These are phyloP conservation scores for Euleptes europaea DNA, from an alignment of 2,113 vertebrate genomes.

Conservation along the genomic window DNA sequence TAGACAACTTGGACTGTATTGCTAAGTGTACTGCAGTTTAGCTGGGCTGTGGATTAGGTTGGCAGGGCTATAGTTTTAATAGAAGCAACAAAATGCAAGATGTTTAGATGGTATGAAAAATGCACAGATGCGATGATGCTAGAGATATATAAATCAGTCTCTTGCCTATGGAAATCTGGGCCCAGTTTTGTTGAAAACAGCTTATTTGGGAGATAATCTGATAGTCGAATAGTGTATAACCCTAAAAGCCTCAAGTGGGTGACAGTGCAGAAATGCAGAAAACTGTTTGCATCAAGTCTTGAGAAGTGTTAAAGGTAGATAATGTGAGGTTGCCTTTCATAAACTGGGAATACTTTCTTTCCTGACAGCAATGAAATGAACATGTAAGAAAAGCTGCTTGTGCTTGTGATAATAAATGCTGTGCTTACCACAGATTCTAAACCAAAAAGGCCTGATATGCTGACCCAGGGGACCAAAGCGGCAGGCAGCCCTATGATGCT, in stretches of 20 bases:
- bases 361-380: constrained; percentile 52
- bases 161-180: neutral
- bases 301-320: constrained; percentile 32
- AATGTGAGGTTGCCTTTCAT: constrained; percentile 43
- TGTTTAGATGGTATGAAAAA: too few relatives aligned
- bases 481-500: constrained; percentile 44
- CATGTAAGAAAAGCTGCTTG: constrained; percentile 58
- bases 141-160: neutral
- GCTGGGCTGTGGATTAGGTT: neutral
- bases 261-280: constrained; percentile 28
- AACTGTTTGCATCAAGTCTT: constrained; percentile 30
- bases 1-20: too few relatives aligned
- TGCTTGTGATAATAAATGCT: constrained; percentile 45
- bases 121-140: too few relatives aligned
- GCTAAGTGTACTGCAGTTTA: too few relatives aligned
- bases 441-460: constrained; percentile 29
- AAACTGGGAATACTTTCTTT: constrained; percentile 51
- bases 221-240: neutral
- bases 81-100: neutral
- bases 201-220: neutral
- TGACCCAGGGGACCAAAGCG: constrained; percentile 30
- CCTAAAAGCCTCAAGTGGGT: neutral
- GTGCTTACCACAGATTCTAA: constrained; percentile 49
- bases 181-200: neutral
- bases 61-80: neutral